These are phyloP conservation scores for Melopsittacus undulatus DNA, from an alignment of 2,797 vertebrate species.

Conservation along the genomic window DNA sequence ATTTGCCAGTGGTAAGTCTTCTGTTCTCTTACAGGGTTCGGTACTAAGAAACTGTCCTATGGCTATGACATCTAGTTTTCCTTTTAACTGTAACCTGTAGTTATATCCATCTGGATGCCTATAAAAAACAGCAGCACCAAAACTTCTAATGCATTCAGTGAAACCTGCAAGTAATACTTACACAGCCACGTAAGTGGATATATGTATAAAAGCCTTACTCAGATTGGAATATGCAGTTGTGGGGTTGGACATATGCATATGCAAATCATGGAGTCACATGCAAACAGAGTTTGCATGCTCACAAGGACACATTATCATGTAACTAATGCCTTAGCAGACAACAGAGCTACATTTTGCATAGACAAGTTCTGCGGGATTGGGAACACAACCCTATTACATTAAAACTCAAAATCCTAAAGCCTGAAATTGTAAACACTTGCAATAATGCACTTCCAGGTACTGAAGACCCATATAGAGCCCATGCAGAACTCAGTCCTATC, in stretches of 20 bases:
- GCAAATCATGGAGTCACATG: background rate
- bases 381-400: background rate
- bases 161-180: background rate
- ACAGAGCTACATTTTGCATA: background rate
- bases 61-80: background rate
- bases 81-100: background rate
- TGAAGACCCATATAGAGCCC: background rate
- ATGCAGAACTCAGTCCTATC: background rate
- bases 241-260: background rate
- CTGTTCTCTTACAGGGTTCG: background rate
- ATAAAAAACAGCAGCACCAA: background rate
- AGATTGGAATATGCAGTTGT: background rate
- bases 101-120: background rate
- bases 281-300: background rate
- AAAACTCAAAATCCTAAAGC: background rate
- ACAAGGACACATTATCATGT: background rate
- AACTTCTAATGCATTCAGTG: rapidly evolving
- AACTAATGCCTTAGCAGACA: background rate
- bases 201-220: background rate
- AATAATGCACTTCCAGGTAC: background rate
- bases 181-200: background rate
- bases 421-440: background rate
- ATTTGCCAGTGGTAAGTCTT: background rate
- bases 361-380: background rate
- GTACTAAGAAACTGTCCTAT: background rate